These are phyloP conservation scores for Sebastes elongatus DNA, from an alignment of 2,797 vertebrate species.

Conservation along the genomic window DNA sequence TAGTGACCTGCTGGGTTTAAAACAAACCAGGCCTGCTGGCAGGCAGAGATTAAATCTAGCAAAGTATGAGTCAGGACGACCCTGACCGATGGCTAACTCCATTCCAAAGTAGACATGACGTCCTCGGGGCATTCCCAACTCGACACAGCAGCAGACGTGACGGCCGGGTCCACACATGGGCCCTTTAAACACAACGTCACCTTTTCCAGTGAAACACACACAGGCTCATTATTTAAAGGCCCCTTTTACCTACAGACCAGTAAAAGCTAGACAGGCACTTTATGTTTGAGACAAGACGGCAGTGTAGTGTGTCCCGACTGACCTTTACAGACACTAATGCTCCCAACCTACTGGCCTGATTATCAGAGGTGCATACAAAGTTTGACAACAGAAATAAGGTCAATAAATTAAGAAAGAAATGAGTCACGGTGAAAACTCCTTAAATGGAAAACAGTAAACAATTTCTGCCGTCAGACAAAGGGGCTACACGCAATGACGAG, in stretches of 20 bases:
- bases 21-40: conserved; percentile 56
- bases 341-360: conserved; percentile 18
- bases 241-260: conserved; percentile 34
- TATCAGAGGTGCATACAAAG: background rate
- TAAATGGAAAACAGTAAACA: conserved; percentile 68
- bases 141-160: conserved; percentile 26
- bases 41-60: conserved; percentile 67
- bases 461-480: conserved; percentile 70
- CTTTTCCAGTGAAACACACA: conserved; percentile 61
- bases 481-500: conserved; percentile 48
- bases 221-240: conserved; percentile 50
- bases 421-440: conserved; percentile 60
- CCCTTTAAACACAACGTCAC: conserved; percentile 65
- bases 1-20: conserved; percentile 55
- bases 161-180: conserved; percentile 35
- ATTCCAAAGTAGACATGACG: conserved; percentile 44
- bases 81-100: conserved; percentile 39
- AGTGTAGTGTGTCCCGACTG: conserved; percentile 33
- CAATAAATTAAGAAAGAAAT: conserved; percentile 48
- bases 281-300: conserved; percentile 43
- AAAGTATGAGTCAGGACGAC: conserved; percentile 59
- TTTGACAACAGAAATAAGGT: conserved; percentile 41
- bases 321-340: conserved; percentile 43
- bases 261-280: conserved; percentile 59
- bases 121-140: conserved; percentile 56